These are phyloP conservation scores for Alces alces DNA, from an alignment of 2,113 vertebrate genomes.

Conservation along the genomic window DNA sequence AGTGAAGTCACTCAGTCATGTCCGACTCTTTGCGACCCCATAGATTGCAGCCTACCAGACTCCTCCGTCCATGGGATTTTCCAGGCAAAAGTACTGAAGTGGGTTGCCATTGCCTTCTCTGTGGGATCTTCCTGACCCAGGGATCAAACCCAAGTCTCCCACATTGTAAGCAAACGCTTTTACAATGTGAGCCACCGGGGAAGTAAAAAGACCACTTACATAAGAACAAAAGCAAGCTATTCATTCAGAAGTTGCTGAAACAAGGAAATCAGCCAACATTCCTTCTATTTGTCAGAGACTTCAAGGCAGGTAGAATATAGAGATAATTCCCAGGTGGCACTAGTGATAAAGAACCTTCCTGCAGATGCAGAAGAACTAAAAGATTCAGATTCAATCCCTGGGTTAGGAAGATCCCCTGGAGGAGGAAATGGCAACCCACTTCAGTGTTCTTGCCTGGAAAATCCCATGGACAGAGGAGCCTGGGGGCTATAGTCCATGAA, in stretches of 20 bases:
- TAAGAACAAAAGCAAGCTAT: not conserved
- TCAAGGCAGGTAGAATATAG: not conserved
- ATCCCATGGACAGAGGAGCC: not conserved
- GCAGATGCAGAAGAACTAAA: not conserved
- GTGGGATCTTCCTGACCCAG: not conserved
- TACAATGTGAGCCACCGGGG: not conserved
- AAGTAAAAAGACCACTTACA: not conserved
- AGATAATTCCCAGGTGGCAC: not conserved
- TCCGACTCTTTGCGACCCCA: accelerated
- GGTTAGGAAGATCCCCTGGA: not conserved
- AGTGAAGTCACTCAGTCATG: not conserved
- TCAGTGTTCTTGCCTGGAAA: not conserved
- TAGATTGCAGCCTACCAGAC: not conserved
- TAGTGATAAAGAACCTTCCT: not conserved
- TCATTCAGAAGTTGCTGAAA: not conserved
- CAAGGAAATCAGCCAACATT: not conserved
- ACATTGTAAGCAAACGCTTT: not conserved
- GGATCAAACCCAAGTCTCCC: not conserved
- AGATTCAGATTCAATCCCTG: not conserved
- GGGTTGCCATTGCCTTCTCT: not conserved
- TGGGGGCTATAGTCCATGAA: not conserved
- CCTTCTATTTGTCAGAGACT: not conserved
- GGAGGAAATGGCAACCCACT: not conserved
- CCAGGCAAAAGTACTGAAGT: not conserved
- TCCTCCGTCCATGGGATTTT: not conserved